phyloP scores from a whole-genome alignment of 53 echinoderm and acorn worm species.

The Arbacia lixula region DNA sequence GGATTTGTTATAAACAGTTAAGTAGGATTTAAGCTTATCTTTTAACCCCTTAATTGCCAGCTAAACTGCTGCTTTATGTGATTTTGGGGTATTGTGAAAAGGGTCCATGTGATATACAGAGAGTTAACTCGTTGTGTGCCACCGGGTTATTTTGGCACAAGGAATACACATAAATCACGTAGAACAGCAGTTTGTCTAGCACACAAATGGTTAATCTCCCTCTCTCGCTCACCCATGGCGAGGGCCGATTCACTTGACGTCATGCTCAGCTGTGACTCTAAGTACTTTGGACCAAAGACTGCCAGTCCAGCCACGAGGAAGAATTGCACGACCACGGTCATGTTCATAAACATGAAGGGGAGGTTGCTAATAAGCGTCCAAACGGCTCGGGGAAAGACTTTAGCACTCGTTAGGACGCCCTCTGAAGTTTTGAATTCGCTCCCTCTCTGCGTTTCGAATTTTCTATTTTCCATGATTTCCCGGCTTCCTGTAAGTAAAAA shows the following conservation, averaged over 20 bases:
- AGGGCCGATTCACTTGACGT: slow-evolving; percentile 73
- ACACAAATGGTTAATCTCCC: too few species aligned
- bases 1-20: too few species aligned
- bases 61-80: too few species aligned
- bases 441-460: slow-evolving; percentile 9
- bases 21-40: too few species aligned
- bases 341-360: slow-evolving; percentile 79
- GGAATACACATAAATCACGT: too few species aligned
- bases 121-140: too few species aligned
- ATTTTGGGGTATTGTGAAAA: too few species aligned
- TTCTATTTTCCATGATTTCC: slow-evolving; percentile 9
- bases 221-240: slow-evolving; percentile 69
- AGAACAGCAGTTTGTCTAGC: too few species aligned
- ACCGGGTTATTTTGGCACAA: too few species aligned
- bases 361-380: slow-evolving; percentile 81
- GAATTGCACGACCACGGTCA: slow-evolving; percentile 69
- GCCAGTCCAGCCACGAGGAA: slow-evolving; percentile 85
- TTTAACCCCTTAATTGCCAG: too few species aligned
- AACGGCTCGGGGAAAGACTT: slow-evolving; percentile 79
- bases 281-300: slow-evolving; percentile 88
- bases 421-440: not conserved
- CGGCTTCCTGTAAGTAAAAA: not conserved
- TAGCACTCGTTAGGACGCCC: not conserved
- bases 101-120: too few species aligned
- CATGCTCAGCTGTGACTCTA: slow-evolving; percentile 85